These are phyloP conservation scores for Actias luna DNA, from an alignment of 2,888 invertebrate genomes.

Conservation along the genomic window DNA sequence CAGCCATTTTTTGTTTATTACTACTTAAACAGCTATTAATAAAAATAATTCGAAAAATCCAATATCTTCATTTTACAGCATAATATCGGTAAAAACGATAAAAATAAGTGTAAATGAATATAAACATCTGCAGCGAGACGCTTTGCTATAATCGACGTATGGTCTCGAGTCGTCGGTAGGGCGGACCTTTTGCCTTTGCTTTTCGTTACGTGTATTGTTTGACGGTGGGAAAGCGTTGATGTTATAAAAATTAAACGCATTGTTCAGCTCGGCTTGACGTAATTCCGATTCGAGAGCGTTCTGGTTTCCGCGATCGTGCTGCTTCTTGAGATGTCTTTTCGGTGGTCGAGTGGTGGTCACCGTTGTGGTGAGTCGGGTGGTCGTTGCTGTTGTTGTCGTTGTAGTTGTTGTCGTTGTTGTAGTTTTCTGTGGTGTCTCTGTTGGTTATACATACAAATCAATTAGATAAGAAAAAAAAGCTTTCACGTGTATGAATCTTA, in stretches of 20 bases:
- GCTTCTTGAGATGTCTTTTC: conserved; percentile 68
- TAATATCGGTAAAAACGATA: neutral
- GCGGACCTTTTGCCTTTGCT: conserved; percentile 70
- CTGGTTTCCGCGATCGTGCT: conserved; percentile 58
- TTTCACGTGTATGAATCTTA: neutral
- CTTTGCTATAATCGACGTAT: conserved; percentile 59
- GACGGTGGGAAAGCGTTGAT: conserved; percentile 50
- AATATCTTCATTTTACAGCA: conserved; percentile 20
- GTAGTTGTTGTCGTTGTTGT: conserved; percentile 72
- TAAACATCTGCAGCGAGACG: conserved; percentile 7
- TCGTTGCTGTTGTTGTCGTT: conserved; percentile 69
- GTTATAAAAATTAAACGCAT: conserved; percentile 65
- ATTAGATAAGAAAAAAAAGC: neutral
- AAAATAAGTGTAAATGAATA: neutral
- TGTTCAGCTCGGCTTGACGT: conserved; percentile 62
- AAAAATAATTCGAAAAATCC: conserved; percentile 36
- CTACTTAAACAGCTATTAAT: conserved; percentile 41
- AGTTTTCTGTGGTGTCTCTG: conserved; percentile 72
- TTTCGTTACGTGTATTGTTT: conserved; percentile 63
- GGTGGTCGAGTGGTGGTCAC: conserved; percentile 60
- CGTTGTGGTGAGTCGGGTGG: conserved; percentile 55
- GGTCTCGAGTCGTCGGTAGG: conserved; percentile 68
- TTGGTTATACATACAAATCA: conserved; percentile 37
- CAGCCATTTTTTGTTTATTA: conserved; percentile 74
- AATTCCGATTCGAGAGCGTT: conserved; percentile 65